phyloP scores from a whole-genome alignment of 2,113 vertebrate genomes.

The Etia nguti region DNA sequence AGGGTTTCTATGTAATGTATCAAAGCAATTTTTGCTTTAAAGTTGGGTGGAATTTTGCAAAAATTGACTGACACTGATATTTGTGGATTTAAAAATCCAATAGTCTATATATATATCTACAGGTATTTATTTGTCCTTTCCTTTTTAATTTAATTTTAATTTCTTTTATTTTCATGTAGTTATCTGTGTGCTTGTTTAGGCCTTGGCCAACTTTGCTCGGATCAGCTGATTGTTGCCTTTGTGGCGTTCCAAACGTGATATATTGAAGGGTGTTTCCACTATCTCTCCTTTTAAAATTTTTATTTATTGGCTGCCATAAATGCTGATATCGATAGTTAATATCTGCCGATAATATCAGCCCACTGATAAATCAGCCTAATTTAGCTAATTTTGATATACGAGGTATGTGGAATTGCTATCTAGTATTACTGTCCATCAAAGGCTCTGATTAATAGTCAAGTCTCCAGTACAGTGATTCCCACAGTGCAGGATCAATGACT shows the following conservation, averaged over 20 bases:
- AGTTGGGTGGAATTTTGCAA: not conserved
- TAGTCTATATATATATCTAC: not conserved
- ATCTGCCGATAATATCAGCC: not conserved
- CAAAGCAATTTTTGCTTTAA: too few species aligned
- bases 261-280: not conserved
- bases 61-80: not conserved
- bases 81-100: not conserved
- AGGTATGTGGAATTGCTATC: not conserved
- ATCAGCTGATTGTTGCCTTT: not conserved
- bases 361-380: not conserved
- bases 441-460: not conserved
- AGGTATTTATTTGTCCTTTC: not conserved
- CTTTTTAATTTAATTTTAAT: not conserved
- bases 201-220: not conserved
- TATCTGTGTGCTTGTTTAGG: not conserved
- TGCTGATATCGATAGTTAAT: not conserved
- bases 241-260: not conserved
- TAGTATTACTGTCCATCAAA: not conserved
- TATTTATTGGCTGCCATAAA: not conserved
- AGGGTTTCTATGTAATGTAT: too few species aligned
- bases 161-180: not conserved
- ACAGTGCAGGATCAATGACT: not conserved
- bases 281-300: not conserved
- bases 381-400: not conserved
- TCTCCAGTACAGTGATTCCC: not conserved